Conservation (phyloP, 1,140 invertebrate genomes). For the Drosophila kikkawai region DNA sequence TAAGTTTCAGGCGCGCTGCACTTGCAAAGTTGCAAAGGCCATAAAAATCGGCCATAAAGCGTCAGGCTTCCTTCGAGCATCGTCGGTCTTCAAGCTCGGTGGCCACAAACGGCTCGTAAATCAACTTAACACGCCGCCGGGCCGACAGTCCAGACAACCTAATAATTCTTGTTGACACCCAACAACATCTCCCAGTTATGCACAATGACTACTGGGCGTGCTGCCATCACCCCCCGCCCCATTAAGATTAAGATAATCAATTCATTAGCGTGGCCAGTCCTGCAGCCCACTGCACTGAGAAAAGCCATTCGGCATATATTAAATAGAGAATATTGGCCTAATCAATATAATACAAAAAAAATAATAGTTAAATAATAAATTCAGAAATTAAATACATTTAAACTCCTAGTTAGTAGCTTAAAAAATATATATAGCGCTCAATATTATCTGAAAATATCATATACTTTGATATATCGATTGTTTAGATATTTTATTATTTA, state of each 20-base stretch:
- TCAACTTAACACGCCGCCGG: conserved; percentile 63
- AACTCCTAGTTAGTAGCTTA: too few species aligned
- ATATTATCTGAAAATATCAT: too few species aligned
- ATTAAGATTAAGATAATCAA: conserved; percentile 77
- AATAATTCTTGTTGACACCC: conserved; percentile 80
- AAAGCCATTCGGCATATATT: background rate
- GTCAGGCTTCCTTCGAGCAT: conserved; percentile 28
- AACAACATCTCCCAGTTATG: conserved; percentile 64
- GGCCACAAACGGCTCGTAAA: conserved; percentile 62
- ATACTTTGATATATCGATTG: too few species aligned
- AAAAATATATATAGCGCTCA: too few species aligned
- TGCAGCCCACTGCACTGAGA: conserved; percentile 4
- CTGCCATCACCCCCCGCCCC: conserved; percentile 6
- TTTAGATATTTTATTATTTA: too few species aligned
- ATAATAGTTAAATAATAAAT: background rate
- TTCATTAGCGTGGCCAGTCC: conserved; percentile 61
- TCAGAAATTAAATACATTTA: background rate
- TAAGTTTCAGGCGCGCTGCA: conserved; percentile 64
- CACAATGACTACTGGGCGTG: conserved; percentile 55
- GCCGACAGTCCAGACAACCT: conserved; percentile 44
- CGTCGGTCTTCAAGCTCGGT: conserved; percentile 24
- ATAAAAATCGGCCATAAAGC: conserved; percentile 77
- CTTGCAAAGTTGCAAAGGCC: conserved; percentile 68
- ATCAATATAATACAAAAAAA: background rate
- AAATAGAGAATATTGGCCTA: background rate